These are phyloP conservation scores for Phataginus tricuspis DNA, from an alignment of 2,797 vertebrate species.

Conservation along the genomic window DNA sequence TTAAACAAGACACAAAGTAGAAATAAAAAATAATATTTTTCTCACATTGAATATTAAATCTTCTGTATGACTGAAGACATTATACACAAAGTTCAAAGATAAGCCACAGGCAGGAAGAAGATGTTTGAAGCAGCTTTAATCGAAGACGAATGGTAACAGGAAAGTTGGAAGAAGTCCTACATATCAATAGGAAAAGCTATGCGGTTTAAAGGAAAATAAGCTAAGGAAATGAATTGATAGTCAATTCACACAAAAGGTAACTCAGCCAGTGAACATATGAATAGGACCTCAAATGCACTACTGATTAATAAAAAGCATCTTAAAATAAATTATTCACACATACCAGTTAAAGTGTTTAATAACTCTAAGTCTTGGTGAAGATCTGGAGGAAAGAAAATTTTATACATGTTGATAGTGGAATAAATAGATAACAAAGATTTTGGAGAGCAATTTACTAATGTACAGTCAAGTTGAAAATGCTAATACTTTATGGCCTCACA, in stretches of 20 bases:
- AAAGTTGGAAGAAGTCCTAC: not conserved
- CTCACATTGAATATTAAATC: not conserved
- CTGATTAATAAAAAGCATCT: not conserved
- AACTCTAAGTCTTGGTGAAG: constrained; percentile 8
- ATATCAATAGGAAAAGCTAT: not conserved
- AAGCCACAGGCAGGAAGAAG: not conserved
- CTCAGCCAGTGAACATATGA: not conserved
- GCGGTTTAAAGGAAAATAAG: not conserved
- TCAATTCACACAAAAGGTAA: not conserved
- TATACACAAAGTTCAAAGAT: not conserved
- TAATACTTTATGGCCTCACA: not conserved
- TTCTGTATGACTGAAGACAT: not conserved
- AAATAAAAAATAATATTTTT: not conserved
- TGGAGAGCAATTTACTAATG: not conserved
- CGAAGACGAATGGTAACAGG: not conserved
- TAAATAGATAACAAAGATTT: not conserved
- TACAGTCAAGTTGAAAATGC: not conserved
- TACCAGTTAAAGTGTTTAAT: not conserved
- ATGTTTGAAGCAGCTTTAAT: not conserved
- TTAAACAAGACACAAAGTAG: not conserved
- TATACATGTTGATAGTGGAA: not conserved
- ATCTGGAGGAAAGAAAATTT: not conserved
- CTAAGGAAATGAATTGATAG: not conserved
- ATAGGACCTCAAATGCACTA: not conserved
- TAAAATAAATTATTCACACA: not conserved